Base-by-base conservation (phyloP, 2,113 vertebrate genomes). In the Sinocyclocheilus rhinocerous region DNA sequence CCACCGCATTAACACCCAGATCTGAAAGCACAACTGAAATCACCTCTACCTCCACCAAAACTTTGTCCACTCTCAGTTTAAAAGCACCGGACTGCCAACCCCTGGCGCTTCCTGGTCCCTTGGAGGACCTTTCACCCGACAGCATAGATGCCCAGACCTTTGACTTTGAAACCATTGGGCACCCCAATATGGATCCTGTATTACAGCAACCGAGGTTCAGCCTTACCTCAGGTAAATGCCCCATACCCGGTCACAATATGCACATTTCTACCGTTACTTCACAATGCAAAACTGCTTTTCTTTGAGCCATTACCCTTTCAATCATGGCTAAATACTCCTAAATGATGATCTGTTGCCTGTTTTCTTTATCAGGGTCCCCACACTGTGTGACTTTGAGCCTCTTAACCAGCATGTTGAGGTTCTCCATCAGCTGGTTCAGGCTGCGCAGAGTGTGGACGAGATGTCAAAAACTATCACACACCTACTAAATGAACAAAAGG, bases 401-500 rank as follows among this genome's bases (percentile, higher is more conserved):
- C 95, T 99, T 90, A 96, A 98, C 93, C 97, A 96, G 90, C 98
- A 99, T 87, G 95, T 97, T 86, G 95, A 95, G 89, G 95, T 95
- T 85, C 96, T 99, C 42, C 97, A 97, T 91, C 96, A 97, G 89
- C 95, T 99, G 89, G 97, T 99, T 91, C 97, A 98, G 93, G 97
- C 97, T 92, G 96, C 97, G 67, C 97, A 98, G 92, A 99, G 98
- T 94, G 96, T 98, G 92, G 98, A 99, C 92, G 98, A 99, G 94
- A 99, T 99, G 98, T 98, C 98, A 83, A 97, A 96, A 94, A 99
- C 98, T 16, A 98, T 99, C 90, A 99, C 98, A 85, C 97, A 99
- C 92, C 94, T 99, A 76, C 94, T 99, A 89, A 99, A 94, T 92
- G 98, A 99, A 95, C 97, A 99, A 96, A 97, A 97, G 97, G 98